These are phyloP conservation scores for Neodon shergylaensis DNA, from an alignment of 2,113 vertebrate genomes.

Conservation along the genomic window DNA sequence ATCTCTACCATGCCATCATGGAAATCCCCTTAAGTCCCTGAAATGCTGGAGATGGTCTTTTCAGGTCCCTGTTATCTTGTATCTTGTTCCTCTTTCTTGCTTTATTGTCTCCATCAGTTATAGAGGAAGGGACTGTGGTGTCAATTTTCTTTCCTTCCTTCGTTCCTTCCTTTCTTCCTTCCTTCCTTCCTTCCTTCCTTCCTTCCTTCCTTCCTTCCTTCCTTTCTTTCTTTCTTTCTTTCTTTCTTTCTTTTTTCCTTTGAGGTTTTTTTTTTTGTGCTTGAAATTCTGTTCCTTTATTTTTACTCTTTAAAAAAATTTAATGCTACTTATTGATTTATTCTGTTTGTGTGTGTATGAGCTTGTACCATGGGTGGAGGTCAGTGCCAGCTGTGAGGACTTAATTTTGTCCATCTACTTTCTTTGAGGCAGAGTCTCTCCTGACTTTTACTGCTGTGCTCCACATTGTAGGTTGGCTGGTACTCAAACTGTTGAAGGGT, in stretches of 20 bases:
- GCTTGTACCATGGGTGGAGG: not conserved
- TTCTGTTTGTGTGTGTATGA: not conserved
- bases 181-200: too few species aligned
- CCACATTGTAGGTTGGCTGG: too few species aligned
- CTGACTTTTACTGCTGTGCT: not conserved
- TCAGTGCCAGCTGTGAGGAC: too few species aligned
- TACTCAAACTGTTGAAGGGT: not conserved
- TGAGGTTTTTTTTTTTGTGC: not conserved
- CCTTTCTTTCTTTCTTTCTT: too few species aligned
- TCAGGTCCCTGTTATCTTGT: too few species aligned
- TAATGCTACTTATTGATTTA: not conserved
- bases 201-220: too few species aligned
- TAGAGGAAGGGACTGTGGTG: not conserved
- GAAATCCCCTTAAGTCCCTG: slow-evolving; percentile 15
- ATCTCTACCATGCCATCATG: not conserved
- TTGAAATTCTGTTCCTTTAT: not conserved
- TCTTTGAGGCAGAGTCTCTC: not conserved
- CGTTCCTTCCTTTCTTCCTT: too few species aligned
- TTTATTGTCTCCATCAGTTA: not conserved
- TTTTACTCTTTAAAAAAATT: not conserved
- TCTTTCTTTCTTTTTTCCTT: not conserved
- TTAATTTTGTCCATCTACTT: not conserved
- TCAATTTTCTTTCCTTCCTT: not conserved
- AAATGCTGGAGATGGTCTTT: too few species aligned
- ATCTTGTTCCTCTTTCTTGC: slow-evolving; percentile 18